Base-by-base conservation (phyloP, 2,113 vertebrate species). In the Poecilia latipinna region DNA sequence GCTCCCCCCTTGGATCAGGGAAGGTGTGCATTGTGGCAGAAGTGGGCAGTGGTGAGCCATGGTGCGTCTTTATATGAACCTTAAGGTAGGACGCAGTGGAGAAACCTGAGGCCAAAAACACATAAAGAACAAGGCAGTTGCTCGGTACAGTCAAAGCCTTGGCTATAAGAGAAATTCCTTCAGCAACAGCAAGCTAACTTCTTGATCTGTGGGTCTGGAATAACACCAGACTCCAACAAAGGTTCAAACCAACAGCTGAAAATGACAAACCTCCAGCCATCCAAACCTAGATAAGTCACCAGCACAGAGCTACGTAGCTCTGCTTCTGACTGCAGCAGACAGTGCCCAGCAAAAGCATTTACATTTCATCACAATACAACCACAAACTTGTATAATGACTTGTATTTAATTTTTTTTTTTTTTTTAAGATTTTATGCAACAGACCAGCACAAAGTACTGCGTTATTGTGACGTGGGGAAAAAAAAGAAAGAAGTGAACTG, bases 41-140 rank as follows among this genome's bases (percentile, higher is more conserved):
- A 82, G 90, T 92, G 87, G 92, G 96, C 94, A 97, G 95, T 94
- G 96, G 95, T 94, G 97, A 95, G 96, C 97, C 96, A 93, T 99
- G 98, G 96, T 99, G 97, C 92, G 96, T 98, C 98, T 99, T 99
- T 96, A 98, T 96, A 95, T 99, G 98, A 96, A 98, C 98, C 96
- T 99, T 99, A 97, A 99, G 98, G 96, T 99, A 99, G 96, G 98
- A 99, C 90, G 98, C 97, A 95, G 97, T 98, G 94, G 97, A 99
- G 96, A 99, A 98, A 99, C 98, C 98, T 99, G 97, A 95, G 96
- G 96, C 97, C 97, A 97, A 94, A 57, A 57, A 57, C 22, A 57
- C 7, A 97, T 94, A 96, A 96, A 94, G 85, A 89, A 93, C 81
- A 93, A 79, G 85, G 89, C 85, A 91, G 82, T 84, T 77, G 78